Evolutionary conservation across 2,113 vertebrate species (phyloP), one percentile per base, ranked within the genome.

Genomic region (Noturus placidus): DNA sequence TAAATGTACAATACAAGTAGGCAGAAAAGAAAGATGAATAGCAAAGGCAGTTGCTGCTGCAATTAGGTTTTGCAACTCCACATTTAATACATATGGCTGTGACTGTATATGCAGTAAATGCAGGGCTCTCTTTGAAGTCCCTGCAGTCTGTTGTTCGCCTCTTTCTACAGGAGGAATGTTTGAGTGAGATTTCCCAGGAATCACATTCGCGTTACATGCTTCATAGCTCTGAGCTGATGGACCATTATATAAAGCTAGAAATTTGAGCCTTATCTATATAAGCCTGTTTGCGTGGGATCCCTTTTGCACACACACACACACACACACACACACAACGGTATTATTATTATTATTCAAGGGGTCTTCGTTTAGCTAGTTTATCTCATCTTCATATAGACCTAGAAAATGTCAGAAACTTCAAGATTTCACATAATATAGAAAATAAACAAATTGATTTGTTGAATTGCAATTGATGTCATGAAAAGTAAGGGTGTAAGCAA

Each of bases 201-300:
- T 89, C 88, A 87, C 83, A 83, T 70, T 78, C 22, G n/a, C 83
- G 67, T 90, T 90, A 89, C 88, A 89, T 65, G 90, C 83, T 83
- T n/a, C 90, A 87, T 87, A 83, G 90, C 85, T 80, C 22, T 76
- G 65, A 77, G 27, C 83, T 89, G 78, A 90, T 86, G 79, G 86
- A 63, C 69, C 82, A 80, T 87, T 84, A 85, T 86, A 87, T 81
- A 89, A 81, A 84, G 63, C 74, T 50, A 25, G 56, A 57, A 87
- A 89, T 86, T 69, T 86, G 83, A 89, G 76, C 83, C 76, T 82
- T 54, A 82, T 79, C 35, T 50, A 79, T 42, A 19, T 52, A 46
- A 74, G 80, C 17, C 52, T 81, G 50, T 72, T 65, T 85, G 84
- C 67, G 84, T 86, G 38, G 35, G 42, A 84, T 63, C 14, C 33